These are phyloP conservation scores for Nymphalis c-album DNA, from an alignment of 2,888 invertebrate species.

Conservation along the genomic window DNA sequence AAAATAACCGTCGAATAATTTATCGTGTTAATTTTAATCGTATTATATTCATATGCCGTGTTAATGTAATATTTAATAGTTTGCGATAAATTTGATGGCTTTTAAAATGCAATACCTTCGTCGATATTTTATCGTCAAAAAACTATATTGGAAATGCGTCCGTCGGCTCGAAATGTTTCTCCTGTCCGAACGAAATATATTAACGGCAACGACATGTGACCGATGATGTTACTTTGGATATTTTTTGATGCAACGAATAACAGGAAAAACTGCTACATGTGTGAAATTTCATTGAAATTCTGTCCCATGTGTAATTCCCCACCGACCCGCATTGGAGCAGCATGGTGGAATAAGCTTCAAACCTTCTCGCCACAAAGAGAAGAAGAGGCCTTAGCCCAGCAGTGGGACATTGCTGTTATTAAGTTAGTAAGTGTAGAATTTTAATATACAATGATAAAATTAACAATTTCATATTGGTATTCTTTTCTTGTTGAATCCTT, in stretches of 20 bases:
- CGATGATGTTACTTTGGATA: neutral
- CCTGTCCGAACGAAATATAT: conserved; percentile 9
- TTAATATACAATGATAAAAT: neutral
- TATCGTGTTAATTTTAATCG: neutral
- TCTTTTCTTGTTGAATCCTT: too few species aligned
- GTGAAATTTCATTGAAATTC: too few species aligned
- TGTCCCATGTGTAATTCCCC: too few species aligned
- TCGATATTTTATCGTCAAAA: conserved; percentile 11
- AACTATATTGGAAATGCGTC: conserved; percentile 9
- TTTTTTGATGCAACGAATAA: conserved; percentile 1
- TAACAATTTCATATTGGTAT: too few species aligned
- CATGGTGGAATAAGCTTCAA: too few species aligned
- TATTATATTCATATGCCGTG: neutral
- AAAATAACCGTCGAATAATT: neutral
- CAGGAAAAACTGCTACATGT: neutral
- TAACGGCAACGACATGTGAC: neutral
- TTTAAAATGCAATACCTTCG: conserved; percentile 4
- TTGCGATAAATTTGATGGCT: conserved; percentile 7
- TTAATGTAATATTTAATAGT: neutral
- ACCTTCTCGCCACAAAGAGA: too few species aligned
- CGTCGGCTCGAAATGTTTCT: conserved; percentile 4
- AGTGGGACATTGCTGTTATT: too few species aligned
- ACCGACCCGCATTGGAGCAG: too few species aligned
- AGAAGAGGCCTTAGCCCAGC: too few species aligned
- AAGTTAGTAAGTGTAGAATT: too few species aligned